These are phyloP conservation scores for Eupithecia pulchellata DNA, from an alignment of 2,888 invertebrate genomes.

Conservation along the genomic window DNA sequence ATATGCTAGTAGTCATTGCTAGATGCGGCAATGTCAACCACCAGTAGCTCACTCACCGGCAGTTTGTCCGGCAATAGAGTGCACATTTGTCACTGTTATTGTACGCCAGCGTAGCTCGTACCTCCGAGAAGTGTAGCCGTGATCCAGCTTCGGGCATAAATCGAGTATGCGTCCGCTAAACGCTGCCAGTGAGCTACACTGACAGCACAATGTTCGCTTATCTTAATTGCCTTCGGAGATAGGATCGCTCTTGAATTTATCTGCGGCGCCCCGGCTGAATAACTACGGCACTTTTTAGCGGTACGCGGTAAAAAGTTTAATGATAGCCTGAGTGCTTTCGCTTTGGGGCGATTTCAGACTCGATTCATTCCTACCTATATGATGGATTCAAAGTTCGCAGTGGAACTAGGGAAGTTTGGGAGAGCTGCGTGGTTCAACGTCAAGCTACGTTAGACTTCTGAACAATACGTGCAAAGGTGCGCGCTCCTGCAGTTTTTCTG, in stretches of 20 bases:
- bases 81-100: slow-evolving; percentile 49
- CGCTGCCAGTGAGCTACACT: slow-evolving; percentile 66
- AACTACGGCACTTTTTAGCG: slow-evolving; percentile 66
- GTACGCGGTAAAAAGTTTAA: slow-evolving; percentile 68
- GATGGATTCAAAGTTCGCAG: slow-evolving; percentile 16
- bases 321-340: slow-evolving; percentile 52
- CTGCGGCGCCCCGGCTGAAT: slow-evolving; percentile 61
- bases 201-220: slow-evolving; percentile 78
- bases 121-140: slow-evolving; percentile 32
- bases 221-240: slow-evolving; percentile 81
- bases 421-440: not conserved
- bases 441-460: not conserved
- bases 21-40: slow-evolving; percentile 27
- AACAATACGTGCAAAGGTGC: not conserved
- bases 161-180: slow-evolving; percentile 67
- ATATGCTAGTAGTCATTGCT: slow-evolving; percentile 18
- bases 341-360: slow-evolving; percentile 18
- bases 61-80: slow-evolving; percentile 44
- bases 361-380: slow-evolving; percentile 13
- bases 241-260: slow-evolving; percentile 77
- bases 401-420: slow-evolving; percentile 6
- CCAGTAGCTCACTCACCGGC: slow-evolving; percentile 34
- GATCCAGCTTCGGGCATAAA: slow-evolving; percentile 64
- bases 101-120: slow-evolving; percentile 40
- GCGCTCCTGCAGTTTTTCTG: too few relatives aligned